phyloP scores from a whole-genome alignment of 2,797 vertebrate species.

The Sebastes goodei region DNA sequence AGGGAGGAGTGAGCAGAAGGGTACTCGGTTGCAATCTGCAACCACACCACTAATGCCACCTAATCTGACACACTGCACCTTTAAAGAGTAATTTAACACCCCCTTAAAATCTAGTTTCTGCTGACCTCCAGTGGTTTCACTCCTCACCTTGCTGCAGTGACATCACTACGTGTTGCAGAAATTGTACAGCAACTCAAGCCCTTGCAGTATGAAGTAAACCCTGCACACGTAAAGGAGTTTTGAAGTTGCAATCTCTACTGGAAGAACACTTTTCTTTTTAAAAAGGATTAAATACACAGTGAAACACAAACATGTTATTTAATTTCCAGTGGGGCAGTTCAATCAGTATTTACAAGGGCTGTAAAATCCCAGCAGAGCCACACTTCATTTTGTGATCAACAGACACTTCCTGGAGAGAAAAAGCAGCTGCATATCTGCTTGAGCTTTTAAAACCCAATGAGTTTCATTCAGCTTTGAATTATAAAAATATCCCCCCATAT shows the following conservation, averaged over 20 bases:
- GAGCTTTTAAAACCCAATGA: background rate
- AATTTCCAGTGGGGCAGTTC: background rate
- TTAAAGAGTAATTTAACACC: background rate
- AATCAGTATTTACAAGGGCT: slow-evolving; percentile 9
- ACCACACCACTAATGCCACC: no score
- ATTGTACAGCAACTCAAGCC: background rate
- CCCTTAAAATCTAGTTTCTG: background rate
- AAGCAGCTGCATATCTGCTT: background rate
- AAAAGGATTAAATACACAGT: background rate
- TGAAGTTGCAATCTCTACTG: background rate
- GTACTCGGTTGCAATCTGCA: no score
- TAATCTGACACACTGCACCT: no score
- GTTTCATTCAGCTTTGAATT: background rate
- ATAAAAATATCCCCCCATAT: background rate
- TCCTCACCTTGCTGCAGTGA: background rate
- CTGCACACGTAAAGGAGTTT: background rate
- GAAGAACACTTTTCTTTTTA: background rate
- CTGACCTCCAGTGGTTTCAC: background rate
- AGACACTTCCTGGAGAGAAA: background rate
- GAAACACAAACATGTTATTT: background rate
- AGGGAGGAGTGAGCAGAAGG: no score
- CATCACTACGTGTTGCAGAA: background rate
- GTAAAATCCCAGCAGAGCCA: background rate
- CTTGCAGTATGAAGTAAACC: background rate
- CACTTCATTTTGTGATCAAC: slow-evolving; percentile 4